Percentiles rank a stretch among this genome's conserved stretches.
phyloP scores from a whole-genome alignment of 2,113 vertebrate species.

The Rhea pennata region DNA sequence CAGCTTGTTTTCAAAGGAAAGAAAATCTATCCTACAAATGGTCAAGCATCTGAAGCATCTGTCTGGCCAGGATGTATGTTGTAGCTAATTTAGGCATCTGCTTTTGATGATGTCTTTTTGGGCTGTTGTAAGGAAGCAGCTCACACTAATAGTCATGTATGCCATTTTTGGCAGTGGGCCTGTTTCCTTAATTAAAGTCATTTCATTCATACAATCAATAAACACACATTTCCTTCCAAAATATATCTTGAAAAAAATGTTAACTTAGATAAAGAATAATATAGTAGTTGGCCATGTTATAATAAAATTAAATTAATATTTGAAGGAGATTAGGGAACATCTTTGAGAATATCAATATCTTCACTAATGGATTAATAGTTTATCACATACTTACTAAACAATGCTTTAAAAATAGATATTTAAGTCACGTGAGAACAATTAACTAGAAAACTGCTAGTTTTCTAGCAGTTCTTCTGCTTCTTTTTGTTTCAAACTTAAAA shows the following conservation, averaged over 20 bases:
- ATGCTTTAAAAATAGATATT: not conserved
- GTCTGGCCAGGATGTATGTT: constrained; percentile 39
- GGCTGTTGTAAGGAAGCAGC: constrained; percentile 47
- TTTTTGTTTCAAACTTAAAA: not conserved
- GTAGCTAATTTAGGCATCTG: constrained; percentile 57
- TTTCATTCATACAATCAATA: constrained; percentile 68
- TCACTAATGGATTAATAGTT: constrained; percentile 48
- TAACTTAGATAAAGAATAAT: constrained; percentile 58
- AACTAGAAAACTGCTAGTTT: not conserved
- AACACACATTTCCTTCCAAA: constrained; percentile 73
- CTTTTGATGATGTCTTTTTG: constrained; percentile 62
- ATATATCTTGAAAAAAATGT: constrained; percentile 50
- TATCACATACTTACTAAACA: constrained; percentile 1
- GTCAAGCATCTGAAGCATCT: constrained; percentile 22
- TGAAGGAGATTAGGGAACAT: constrained; percentile 40
- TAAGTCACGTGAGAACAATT: not conserved
- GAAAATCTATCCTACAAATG: not conserved
- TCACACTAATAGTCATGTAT: constrained; percentile 45
- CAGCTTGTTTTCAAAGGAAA: constrained; percentile 30
- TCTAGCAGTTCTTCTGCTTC: not conserved
- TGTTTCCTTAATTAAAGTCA: constrained; percentile 68
- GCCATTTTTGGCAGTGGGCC: constrained; percentile 56
- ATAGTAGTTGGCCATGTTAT: constrained; percentile 37
- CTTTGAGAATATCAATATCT: constrained; percentile 38
- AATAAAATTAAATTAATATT: constrained; percentile 60